Evolutionary conservation across 2,113 vertebrate species (phyloP), one percentile per base, ranked within the genome.

Genomic region (Alligator mississippiensis): DNA sequence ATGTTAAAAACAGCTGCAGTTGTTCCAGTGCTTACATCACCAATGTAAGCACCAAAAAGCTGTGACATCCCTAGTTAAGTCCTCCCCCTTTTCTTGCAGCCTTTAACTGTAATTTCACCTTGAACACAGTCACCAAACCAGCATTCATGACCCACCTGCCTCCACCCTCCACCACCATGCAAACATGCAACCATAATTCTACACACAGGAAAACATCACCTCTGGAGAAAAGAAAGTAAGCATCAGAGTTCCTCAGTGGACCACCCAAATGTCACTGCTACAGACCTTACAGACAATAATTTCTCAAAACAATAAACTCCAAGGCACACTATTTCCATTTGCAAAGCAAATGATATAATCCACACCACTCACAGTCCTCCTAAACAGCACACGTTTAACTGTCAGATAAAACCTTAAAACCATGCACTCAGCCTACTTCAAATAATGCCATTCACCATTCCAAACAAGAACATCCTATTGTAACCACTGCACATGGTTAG

Each of bases 1-100:
- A 90, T 91, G 90, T 87, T 94, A 83, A 83, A 92, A 93, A 95
- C 68, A 75, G 1, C 79, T 94, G 1, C 90, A 97, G 93, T 93
- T 95, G 77, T 61, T 90, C 2, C 47, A 12, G 63, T 89, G 93
- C 92, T 93, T 90, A 95, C 90, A 94, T 90, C 90, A 89, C 82
- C 88, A 92, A 81, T 55, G 77, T 78, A 93, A 95, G 84, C 90
- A 92, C 66, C 64, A 79, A 79, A 96, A 91, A 95, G 30, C 80
- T 82, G 78, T 54, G 47, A 86, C 80, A 81, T 88, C 78, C 34
- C 72, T 11, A 54, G 78, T 11, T 85, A 77, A 96, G 47, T 9
- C 87, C 84, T 90, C 6, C 0, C 72, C 61, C 0, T 1, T 68
- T 30, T 85, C 90, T 88, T 59, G 76, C 77, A 94, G 81, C 59